These are phyloP conservation scores for Andrena chrysosceles DNA, from an alignment of 2,888 invertebrate genomes.

Conservation along the genomic window DNA sequence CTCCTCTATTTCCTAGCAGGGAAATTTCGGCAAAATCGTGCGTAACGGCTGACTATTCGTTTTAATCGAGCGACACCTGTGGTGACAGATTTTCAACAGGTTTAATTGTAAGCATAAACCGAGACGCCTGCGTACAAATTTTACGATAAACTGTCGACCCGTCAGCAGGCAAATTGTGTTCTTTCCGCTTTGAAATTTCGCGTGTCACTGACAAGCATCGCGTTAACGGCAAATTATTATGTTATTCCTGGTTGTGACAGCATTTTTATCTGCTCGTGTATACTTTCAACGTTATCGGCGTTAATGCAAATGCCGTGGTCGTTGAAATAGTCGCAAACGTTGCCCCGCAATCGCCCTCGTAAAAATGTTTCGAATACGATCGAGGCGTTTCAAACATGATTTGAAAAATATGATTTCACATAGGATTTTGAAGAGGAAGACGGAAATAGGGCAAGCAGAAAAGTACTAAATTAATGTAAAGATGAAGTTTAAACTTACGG, in stretches of 20 bases:
- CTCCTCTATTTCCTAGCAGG: neutral
- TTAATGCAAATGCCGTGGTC: neutral
- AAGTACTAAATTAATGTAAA: no score
- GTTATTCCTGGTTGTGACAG: neutral
- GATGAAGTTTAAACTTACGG: no score
- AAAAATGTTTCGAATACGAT: no score
- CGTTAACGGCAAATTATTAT: slow-evolving; percentile 33
- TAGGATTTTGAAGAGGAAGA: no score
- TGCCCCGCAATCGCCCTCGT: no score
- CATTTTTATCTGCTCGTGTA: neutral
- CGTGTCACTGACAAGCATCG: slow-evolving; percentile 23
- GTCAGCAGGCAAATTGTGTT: slow-evolving; percentile 9
- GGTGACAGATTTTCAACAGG: slow-evolving; percentile 43
- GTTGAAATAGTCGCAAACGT: no score
- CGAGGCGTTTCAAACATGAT: no score
- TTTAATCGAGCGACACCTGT: slow-evolving; percentile 21
- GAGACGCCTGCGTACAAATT: slow-evolving; percentile 3
- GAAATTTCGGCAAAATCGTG: slow-evolving; percentile 5
- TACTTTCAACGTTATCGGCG: slow-evolving; percentile 3
- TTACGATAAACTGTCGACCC: slow-evolving; percentile 36
- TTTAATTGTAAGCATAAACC: slow-evolving; percentile 26
- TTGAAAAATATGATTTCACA: no score
- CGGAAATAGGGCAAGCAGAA: no score
- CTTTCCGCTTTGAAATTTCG: slow-evolving; percentile 31
- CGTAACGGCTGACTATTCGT: slow-evolving; percentile 13